Conservation (phyloP, 2,797 vertebrate species). For the Eulemur rubriventer region DNA sequence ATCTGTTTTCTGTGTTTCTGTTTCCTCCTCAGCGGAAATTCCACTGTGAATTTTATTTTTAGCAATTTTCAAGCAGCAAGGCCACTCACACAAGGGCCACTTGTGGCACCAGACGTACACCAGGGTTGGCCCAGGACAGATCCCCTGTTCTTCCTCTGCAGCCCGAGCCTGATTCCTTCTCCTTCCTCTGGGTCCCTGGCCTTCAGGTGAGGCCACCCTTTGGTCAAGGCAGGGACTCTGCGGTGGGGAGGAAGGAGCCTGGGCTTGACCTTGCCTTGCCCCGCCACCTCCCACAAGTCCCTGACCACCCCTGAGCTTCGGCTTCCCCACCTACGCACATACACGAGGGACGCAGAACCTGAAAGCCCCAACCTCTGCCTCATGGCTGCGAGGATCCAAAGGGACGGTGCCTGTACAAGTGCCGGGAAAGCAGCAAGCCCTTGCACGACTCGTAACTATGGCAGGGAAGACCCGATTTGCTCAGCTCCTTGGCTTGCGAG, state of each 20-base stretch:
- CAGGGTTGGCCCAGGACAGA: neutral
- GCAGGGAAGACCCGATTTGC: neutral
- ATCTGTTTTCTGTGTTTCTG: conserved; percentile 36
- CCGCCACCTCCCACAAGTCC: neutral
- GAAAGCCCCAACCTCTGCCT: neutral
- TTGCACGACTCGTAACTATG: accelerated
- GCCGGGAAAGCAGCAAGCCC: neutral
- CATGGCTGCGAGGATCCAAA: accelerated
- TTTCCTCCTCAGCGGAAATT: conserved; percentile 54
- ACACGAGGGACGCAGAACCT: neutral
- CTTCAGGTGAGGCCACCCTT: neutral
- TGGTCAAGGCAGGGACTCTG: neutral
- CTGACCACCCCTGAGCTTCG: neutral
- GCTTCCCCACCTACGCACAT: accelerated
- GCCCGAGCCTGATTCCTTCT: neutral
- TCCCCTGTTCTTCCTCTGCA: neutral
- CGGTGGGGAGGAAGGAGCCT: neutral
- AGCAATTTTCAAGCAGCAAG: conserved; percentile 36
- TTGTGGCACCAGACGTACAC: neutral
- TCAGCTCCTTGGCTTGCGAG: neutral
- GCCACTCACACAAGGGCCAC: neutral
- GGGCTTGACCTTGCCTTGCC: neutral
- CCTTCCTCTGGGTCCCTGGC: accelerated
- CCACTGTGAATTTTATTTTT: conserved; percentile 67
- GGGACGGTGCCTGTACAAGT: accelerated